Base-by-base conservation (phyloP, 53 echinoderm and acorn worm genomes). In the Stichopus horrens region DNA sequence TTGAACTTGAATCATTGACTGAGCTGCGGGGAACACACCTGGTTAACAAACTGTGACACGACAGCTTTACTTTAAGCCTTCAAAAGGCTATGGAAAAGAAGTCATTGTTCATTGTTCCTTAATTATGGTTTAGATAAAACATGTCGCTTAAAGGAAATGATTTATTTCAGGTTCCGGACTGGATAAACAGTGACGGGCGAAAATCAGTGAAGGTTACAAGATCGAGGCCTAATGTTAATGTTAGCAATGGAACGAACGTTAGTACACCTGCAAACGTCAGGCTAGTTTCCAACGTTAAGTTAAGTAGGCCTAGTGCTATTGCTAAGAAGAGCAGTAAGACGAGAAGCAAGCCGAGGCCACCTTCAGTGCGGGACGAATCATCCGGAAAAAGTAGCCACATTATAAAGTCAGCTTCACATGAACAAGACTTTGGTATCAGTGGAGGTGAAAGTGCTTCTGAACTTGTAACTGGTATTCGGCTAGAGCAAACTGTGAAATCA, bases 141-240 rank as follows among this genome's bases (percentile, higher is more conserved):
- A 79, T 79, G 79, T 79, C 79, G 53, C n/a, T 79, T 14, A 51
- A 79, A 79, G 55, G 79, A 9, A 55, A 79, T 53, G 79, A 55
- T 19, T 7, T 79, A 7, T 79, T 79, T 79, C 79, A 79, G 79
- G 54, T 79, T 9, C 79, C 79, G 8, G 79, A 79, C 54, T 79
- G 79, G 79, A 79, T 79, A 7, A 55, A 79, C 8, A 79, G 79
- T 19, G 79, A 79, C 53, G 55, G 55, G 4, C 79, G 79, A 52
- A 79, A 79, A 53, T 9, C 52, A 52, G 7, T 55, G 55, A 79
- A 51, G 55, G 19, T 16, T 79, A 19, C 6, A 5, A 10, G 9
- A 75, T 52, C 23, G 9, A 75, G 37, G 23, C 2, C 11, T 5
- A n/a, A 5, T 2, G 37, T 37, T 37, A 37, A 37, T 37, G 37